Evolutionary conservation across 1,140 invertebrate genomes (phyloP).

Genomic region (Acromyrmex heyeri): DNA sequence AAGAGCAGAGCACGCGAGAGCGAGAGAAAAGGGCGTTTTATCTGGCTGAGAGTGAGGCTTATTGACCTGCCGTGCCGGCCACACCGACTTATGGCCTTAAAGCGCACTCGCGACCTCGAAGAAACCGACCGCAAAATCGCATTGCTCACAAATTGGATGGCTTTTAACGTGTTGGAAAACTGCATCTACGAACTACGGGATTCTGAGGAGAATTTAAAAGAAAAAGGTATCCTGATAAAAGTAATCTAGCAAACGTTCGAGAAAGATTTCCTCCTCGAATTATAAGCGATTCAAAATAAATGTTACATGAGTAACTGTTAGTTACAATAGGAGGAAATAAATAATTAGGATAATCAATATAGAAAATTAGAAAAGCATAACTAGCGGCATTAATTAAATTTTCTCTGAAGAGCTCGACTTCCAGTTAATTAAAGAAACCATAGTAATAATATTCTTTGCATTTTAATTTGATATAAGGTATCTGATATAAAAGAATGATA

Average conservation of each 20-base stretch:
- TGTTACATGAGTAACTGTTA: background rate
- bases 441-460: background rate
- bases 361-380: background rate
- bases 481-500: background rate
- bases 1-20: constrained; percentile 33
- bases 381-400: background rate
- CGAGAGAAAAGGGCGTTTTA: constrained; percentile 73
- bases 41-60: constrained; percentile 74
- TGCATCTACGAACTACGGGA: background rate
- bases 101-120: constrained; percentile 65
- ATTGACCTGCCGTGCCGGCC: constrained; percentile 72
- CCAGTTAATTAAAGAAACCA: background rate
- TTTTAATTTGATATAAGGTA: background rate
- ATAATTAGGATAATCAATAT: background rate
- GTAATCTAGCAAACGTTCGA: background rate
- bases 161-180: constrained; percentile 33
- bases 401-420: background rate
- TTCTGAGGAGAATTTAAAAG: background rate
- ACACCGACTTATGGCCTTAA: constrained; percentile 65
- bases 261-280: background rate
- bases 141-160: constrained; percentile 38
- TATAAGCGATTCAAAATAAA: background rate
- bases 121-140: constrained; percentile 50
- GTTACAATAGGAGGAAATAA: background rate
- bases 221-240: background rate